These are phyloP conservation scores for Lipophrys pholis DNA, from an alignment of 2,113 vertebrate genomes.

Conservation along the genomic window DNA sequence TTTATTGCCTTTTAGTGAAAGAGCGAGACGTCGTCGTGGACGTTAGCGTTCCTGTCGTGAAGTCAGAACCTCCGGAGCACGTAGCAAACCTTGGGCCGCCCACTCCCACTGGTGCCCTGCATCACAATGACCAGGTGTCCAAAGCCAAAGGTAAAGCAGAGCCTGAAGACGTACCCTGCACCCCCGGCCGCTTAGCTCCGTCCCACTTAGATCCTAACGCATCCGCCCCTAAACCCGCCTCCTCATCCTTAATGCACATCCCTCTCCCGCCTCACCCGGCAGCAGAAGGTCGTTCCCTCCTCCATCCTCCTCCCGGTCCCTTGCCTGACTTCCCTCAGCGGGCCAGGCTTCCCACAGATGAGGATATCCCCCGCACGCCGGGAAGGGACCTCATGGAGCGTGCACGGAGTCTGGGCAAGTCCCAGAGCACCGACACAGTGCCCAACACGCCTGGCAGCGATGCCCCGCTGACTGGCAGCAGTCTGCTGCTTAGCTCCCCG, in stretches of 20 bases:
- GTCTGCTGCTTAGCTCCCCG: conserved; percentile 90
- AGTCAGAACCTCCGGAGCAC: conserved; percentile 76
- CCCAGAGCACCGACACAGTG: conserved; percentile 91
- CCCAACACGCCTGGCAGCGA: conserved; percentile 92
- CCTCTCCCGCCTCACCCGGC: conserved; percentile 79
- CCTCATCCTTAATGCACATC: conserved; percentile 77
- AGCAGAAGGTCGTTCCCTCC: conserved; percentile 76
- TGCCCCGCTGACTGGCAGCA: conserved; percentile 88
- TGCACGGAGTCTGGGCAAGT: conserved; percentile 85
- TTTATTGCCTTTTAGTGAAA: conserved; percentile 69
- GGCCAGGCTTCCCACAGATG: conserved; percentile 85
- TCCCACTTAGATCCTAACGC: conserved; percentile 76
- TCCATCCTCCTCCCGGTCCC: conserved; percentile 62
- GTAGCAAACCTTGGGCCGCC: conserved; percentile 71
- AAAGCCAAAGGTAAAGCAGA: conserved; percentile 79
- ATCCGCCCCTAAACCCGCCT: conserved; percentile 64
- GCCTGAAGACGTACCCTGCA: conserved; percentile 80
- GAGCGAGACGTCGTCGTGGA: conserved; percentile 62
- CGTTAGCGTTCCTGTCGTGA: conserved; percentile 64
- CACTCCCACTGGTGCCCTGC: conserved; percentile 80
- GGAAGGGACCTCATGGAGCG: conserved; percentile 89
- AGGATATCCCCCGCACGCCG: conserved; percentile 92
- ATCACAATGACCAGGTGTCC: conserved; percentile 78
- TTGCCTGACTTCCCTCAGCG: conserved; percentile 71
- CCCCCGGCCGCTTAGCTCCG: conserved; percentile 76